phyloP scores from a whole-genome alignment of 2,797 vertebrate genomes.

The Meriones psammophilus region DNA sequence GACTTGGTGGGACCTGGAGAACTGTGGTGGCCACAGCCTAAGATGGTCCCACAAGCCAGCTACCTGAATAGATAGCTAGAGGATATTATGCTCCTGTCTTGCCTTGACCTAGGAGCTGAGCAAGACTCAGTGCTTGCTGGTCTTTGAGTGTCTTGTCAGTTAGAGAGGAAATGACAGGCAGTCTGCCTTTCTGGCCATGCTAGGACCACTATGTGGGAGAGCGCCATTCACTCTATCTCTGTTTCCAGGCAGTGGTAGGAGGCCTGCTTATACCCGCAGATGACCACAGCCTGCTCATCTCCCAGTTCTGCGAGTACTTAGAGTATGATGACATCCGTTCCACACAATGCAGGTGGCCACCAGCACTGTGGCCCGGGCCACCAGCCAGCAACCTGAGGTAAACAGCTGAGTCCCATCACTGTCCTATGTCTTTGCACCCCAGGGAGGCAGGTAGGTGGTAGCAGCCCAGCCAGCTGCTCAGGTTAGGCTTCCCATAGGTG shows the following conservation, averaged over 20 bases:
- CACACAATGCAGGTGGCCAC: conserved; percentile 92
- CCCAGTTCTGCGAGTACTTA: conserved; percentile 94
- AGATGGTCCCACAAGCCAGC: no score
- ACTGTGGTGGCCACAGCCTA: fast-evolving
- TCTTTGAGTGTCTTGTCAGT: not conserved
- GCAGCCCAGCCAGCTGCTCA: not conserved
- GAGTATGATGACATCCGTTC: conserved; percentile 95
- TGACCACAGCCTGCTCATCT: conserved; percentile 92
- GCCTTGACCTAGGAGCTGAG: not conserved
- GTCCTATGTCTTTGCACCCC: not conserved
- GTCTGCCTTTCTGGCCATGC: not conserved
- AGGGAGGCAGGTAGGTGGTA: fast-evolving
- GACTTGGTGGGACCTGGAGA: fast-evolving
- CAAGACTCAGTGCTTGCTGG: no score
- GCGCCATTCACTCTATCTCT: not conserved
- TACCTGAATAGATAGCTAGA: not conserved
- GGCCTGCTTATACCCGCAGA: conserved; percentile 89
- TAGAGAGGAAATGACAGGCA: not conserved
- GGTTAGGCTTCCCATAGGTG: conserved; percentile 80
- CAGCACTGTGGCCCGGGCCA: conserved; percentile 79
- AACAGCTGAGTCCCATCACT: fast-evolving
- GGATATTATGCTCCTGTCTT: not conserved
- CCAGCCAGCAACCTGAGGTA: conserved; percentile 53
- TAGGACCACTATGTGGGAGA: fast-evolving
- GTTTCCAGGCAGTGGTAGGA: conserved; percentile 90